Base-by-base conservation (phyloP, 2,888 invertebrate genomes). In the Entomobrya multifasciata region DNA sequence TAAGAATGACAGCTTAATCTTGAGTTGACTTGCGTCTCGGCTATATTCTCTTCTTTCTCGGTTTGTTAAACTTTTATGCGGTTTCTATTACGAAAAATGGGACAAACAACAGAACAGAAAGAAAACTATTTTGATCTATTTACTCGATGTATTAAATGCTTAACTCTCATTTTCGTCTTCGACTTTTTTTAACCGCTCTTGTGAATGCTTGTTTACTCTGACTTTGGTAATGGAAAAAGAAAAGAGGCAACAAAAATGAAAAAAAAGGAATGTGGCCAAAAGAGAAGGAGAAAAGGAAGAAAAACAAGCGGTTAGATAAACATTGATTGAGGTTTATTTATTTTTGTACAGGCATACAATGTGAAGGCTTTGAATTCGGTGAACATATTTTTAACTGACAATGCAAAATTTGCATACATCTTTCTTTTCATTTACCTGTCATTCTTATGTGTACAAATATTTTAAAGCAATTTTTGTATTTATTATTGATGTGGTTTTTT, bases 91-190 rank as follows among this genome's bases (percentile, higher is more conserved):
- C n/a, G n/a, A n/a, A n/a, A n/a, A n/a, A n/a, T n/a, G n/a, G n/a
- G n/a, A n/a, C n/a, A n/a, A n/a, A n/a, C n/a, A n/a, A n/a, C n/a
- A n/a, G n/a, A n/a, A n/a, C n/a, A n/a, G n/a, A n/a, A n/a, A n/a
- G n/a, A n/a, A n/a, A n/a, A n/a, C n/a, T n/a, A n/a, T n/a, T n/a
- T n/a, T 20, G 30, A 67, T 41, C 20, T 67, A 67, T 67, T 67
- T 67, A 47, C 41, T 22, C 44, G 67, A 41, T 44, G 67, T 25
- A 67, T 67, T 67, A 67, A 47, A 41, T 44, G 65, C 30, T 30
- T 62, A 65, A 13, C 3, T 36, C 2, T 2, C n/a, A n/a, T n/a
- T n/a, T n/a, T n/a, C n/a, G n/a, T n/a, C n/a, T n/a, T n/a, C n/a
- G n/a, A n/a, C n/a, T n/a, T n/a, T n/a, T n/a, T n/a, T n/a, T n/a